Evolutionary conservation across 1,140 invertebrate genomes (phyloP), one percentile per base, ranked within the genome.

Genomic region (Venustaconcha ellipsiformis): DNA sequence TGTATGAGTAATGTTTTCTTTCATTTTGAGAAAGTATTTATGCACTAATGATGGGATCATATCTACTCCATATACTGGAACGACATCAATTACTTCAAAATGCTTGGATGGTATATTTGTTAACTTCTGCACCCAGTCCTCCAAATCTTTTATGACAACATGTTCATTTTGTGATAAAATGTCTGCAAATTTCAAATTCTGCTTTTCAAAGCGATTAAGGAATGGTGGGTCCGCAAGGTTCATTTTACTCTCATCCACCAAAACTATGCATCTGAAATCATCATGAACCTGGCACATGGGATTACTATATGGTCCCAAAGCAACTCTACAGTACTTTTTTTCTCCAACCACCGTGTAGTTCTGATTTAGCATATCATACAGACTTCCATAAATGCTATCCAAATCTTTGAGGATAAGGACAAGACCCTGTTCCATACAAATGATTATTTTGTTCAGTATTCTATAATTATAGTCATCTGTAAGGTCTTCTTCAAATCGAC

Each of bases 291-390:
- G 78, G 76, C 85, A 86, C 67, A 85, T 82, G 14, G 84, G 83
- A 67, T 86, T 85, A 56, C 84, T 84, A 67, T 83, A 82, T 1
- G 82, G 82, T n/a, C 83, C 83, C 14, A 83, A 73, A 4, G 84
- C 85, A 14, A 86, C 76, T 65, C 83, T 65, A 69, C 83, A 85
- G 57, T 80, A 80, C 55, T 82, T 84, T 48, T 84, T 86, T 48
- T 80, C 76, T 14, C 84, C 84, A 66, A 85, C 83, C 58, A 79
- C 59, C 18, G 80, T 82, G 58, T 86, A 86, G 67, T 87, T 86
- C 57, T 87, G 85, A 74, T 87, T 87, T 0, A 87, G 48, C 79
- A 85, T 84, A 64, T 87, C 85, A 78, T 87, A 87, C 0, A 87
- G 57, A 74, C 84, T 87, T 30, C 84, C 85, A 73, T 87, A 87